These are phyloP conservation scores for Himalopsyche anomala DNA, from an alignment of 2,888 invertebrate species.

Conservation along the genomic window DNA sequence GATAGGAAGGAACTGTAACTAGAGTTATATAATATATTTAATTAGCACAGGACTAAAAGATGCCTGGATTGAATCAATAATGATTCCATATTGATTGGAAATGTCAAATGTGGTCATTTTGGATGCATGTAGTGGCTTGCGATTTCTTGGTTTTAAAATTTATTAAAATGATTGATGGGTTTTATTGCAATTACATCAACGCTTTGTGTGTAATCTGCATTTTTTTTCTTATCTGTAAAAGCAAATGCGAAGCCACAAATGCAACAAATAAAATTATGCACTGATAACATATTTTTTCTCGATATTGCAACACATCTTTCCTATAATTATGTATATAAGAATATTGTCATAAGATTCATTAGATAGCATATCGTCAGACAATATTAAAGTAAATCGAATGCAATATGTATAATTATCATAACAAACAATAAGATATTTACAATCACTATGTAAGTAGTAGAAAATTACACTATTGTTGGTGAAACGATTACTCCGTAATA, in stretches of 20 bases:
- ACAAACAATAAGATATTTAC: neutral
- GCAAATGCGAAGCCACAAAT: neutral
- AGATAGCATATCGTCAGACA: neutral
- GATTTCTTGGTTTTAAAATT: too few relatives aligned
- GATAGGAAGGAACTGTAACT: too few relatives aligned
- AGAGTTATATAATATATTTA: too few relatives aligned
- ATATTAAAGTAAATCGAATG: neutral
- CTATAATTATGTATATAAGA: slow-evolving; percentile 19
- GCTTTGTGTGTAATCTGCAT: neutral
- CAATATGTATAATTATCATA: slow-evolving; percentile 3
- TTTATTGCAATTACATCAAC: too few relatives aligned
- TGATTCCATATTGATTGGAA: too few relatives aligned
- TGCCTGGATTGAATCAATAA: too few relatives aligned
- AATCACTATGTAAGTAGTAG: neutral
- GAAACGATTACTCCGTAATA: too few relatives aligned
- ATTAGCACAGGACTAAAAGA: too few relatives aligned
- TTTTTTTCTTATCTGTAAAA: slow-evolving; percentile 8
- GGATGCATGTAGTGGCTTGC: too few relatives aligned
- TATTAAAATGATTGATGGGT: too few relatives aligned
- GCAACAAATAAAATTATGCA: slow-evolving; percentile 16
- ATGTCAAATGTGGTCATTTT: too few relatives aligned
- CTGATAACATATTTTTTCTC: neutral
- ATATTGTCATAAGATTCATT: neutral
- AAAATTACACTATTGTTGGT: too few relatives aligned
- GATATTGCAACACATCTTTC: slow-evolving; percentile 1